Percentiles rank a stretch among this genome's conserved stretches.
phyloP scores from a whole-genome alignment of 2,113 vertebrate species.

The Nothobranchius kuhntae region DNA sequence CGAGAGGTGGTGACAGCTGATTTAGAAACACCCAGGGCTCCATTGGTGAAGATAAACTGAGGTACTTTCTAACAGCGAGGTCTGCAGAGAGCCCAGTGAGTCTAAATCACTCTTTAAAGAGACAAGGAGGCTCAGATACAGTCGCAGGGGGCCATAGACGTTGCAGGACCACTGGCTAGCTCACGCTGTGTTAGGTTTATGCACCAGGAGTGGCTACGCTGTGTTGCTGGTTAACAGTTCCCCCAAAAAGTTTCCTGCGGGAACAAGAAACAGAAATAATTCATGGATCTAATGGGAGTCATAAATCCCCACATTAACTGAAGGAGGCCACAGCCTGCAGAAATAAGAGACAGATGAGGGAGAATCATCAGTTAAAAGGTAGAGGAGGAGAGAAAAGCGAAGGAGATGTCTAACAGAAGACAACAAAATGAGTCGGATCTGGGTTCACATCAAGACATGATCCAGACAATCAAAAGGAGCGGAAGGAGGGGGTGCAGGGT shows the following conservation, averaged over 20 bases:
- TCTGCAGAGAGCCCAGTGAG: slow-evolving; percentile 75
- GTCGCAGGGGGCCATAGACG: slow-evolving; percentile 54
- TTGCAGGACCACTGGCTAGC: slow-evolving; percentile 37
- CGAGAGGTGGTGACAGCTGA: slow-evolving; percentile 65
- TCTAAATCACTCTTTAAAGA: slow-evolving; percentile 87
- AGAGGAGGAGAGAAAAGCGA: slow-evolving; percentile 31
- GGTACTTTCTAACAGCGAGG: slow-evolving; percentile 50
- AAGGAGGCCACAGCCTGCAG: slow-evolving; percentile 82
- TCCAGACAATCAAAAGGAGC: slow-evolving; percentile 59
- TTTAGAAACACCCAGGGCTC: slow-evolving; percentile 61
- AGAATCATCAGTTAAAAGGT: slow-evolving; percentile 85
- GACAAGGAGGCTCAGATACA: slow-evolving; percentile 74
- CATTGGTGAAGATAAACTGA: slow-evolving; percentile 59
- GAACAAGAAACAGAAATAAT: slow-evolving; percentile 82
- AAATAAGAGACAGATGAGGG: slow-evolving; percentile 90
- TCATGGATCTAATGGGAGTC: slow-evolving; percentile 91
- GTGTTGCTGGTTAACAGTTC: slow-evolving; percentile 23
- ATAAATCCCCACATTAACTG: slow-evolving; percentile 93
- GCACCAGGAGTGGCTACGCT: neutral
- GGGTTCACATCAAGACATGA: slow-evolving; percentile 42
- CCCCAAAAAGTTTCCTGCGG: slow-evolving; percentile 85
- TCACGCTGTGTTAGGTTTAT: slow-evolving; percentile 18
- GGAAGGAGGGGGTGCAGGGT: slow-evolving; percentile 71
- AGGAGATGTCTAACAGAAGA: slow-evolving; percentile 30
- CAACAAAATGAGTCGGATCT: slow-evolving; percentile 36